Conservation (phyloP, 2,888 invertebrate genomes). For the Diaphora mendica region DNA sequence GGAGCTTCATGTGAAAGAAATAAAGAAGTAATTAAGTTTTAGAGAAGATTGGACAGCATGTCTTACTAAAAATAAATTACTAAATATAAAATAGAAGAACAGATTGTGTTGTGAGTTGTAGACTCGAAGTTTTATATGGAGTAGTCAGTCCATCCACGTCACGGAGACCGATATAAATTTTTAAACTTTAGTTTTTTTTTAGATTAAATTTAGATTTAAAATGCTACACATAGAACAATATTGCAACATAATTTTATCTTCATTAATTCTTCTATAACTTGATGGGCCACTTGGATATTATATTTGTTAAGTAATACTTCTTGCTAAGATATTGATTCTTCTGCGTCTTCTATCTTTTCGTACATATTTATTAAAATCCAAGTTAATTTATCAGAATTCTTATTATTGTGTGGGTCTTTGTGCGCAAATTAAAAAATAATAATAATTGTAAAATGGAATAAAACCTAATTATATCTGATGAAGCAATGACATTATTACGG, state of each 20-base stretch:
- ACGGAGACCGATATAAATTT: neutral
- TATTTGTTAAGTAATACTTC: neutral
- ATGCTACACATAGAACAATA: neutral
- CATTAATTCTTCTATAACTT: neutral
- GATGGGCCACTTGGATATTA: neutral
- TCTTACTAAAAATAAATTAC: neutral
- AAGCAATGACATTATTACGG: constrained; percentile 6
- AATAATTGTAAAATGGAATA: constrained; percentile 8
- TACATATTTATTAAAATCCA: neutral
- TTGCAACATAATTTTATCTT: neutral
- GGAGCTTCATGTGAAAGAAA: neutral
- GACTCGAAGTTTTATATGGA: neutral
- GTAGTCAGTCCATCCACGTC: neutral
- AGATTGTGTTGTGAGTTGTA: neutral
- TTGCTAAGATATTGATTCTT: neutral
- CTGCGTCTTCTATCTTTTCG: neutral
- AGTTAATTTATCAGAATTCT: too few relatives aligned
- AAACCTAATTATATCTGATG: constrained; percentile 6
- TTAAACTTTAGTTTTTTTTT: too few relatives aligned
- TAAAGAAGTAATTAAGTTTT: neutral
- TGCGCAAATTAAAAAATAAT: neutral
- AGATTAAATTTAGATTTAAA: too few relatives aligned
- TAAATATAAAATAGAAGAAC: neutral
- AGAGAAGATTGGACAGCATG: neutral
- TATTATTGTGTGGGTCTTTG: neutral